phyloP scores from a whole-genome alignment of 2,888 invertebrate species.

The Rhogogaster chlorosoma region DNA sequence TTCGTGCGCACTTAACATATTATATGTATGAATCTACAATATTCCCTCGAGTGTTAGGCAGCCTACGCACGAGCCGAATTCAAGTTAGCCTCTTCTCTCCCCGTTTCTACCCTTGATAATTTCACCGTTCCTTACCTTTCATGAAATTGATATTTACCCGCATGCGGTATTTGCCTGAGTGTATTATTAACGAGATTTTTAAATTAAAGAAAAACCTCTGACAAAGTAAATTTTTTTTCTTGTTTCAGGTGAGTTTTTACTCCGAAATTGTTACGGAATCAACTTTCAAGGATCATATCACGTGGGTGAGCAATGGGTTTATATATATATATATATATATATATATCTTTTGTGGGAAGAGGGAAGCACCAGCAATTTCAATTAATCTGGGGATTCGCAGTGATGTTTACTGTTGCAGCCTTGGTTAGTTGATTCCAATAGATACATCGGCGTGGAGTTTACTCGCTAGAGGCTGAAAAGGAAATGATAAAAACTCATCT shows the following conservation, averaged over 20 bases:
- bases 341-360: neutral
- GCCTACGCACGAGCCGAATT: neutral
- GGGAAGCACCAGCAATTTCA: neutral
- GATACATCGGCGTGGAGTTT: constrained; percentile 24
- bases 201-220: neutral
- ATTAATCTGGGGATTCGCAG: constrained; percentile 11
- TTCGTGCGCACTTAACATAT: neutral
- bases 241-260: constrained; percentile 69
- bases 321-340: neutral
- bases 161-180: neutral
- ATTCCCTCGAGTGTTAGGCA: neutral
- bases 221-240: constrained; percentile 51
- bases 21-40: neutral
- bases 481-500: constrained; percentile 20
- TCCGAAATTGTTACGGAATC: constrained; percentile 3
- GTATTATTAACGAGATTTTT: neutral
- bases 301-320: constrained; percentile 9
- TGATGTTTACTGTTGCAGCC: constrained; percentile 12
- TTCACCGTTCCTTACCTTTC: neutral
- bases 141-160: neutral
- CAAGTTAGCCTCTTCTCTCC: neutral
- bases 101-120: neutral
- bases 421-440: constrained; percentile 36
- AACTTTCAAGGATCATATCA: neutral
- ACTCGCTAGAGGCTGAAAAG: constrained; percentile 27